Evolutionary conservation across 1,140 invertebrate species (phyloP).

Genomic region (Drosophila albomicans): DNA sequence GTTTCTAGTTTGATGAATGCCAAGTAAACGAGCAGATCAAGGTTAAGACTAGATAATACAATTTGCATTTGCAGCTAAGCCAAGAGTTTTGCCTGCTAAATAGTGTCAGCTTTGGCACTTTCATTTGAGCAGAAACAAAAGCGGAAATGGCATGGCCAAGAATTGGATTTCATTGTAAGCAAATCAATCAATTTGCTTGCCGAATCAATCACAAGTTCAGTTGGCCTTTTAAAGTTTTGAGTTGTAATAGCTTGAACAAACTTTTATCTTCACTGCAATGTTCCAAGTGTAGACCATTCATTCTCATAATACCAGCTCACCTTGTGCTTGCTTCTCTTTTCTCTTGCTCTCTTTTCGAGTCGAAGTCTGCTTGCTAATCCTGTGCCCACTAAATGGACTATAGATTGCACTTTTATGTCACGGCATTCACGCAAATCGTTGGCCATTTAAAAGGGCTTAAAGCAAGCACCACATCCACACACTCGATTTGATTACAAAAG

Average conservation of each 20-base stretch:
- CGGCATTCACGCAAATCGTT: slow-evolving; percentile 76
- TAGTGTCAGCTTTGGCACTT: too few species aligned
- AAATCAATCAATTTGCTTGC: slow-evolving; percentile 1
- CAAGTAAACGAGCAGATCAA: slow-evolving; percentile 1
- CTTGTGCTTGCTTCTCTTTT: not conserved
- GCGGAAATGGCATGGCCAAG: too few species aligned
- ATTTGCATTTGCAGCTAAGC: slow-evolving; percentile 12
- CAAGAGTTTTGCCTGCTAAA: too few species aligned
- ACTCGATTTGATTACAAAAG: slow-evolving; percentile 42
- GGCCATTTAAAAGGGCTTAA: slow-evolving; percentile 75
- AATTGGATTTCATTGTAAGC: not conserved
- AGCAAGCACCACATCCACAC: slow-evolving; percentile 39
- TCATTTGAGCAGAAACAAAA: not conserved
- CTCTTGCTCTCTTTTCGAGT: slow-evolving; percentile 5
- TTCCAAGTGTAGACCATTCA: not conserved
- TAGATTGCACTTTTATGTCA: slow-evolving; percentile 79
- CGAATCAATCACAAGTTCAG: not conserved
- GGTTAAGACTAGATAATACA: slow-evolving; percentile 5
- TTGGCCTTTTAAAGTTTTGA: not conserved
- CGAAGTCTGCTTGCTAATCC: slow-evolving; percentile 60
- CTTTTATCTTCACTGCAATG: not conserved
- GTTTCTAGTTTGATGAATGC: not conserved
- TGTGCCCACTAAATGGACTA: slow-evolving; percentile 58
- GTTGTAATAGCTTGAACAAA: not conserved
- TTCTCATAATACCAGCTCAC: not conserved